Percentiles rank a stretch among this genome's conserved stretches.
phyloP scores from a whole-genome alignment of 1,140 invertebrate genomes.

The Cylas formicarius region DNA sequence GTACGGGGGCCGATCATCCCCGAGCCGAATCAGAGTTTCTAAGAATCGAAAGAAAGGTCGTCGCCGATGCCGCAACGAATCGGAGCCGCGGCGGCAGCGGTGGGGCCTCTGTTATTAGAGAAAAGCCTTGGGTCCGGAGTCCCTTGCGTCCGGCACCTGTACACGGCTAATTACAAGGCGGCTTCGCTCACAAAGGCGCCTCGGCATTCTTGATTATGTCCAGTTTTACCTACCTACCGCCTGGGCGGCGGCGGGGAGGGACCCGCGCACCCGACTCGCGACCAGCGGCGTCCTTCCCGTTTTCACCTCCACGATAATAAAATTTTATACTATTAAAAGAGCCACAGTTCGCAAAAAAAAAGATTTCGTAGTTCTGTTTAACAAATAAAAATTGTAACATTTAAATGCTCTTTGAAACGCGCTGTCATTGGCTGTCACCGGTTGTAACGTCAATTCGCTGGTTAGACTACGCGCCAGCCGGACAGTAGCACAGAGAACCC shows the following conservation, averaged over 20 bases:
- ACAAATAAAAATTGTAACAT: slow-evolving; percentile 2
- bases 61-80: slow-evolving; percentile 1
- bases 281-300: slow-evolving; percentile 10
- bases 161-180: slow-evolving; percentile 26
- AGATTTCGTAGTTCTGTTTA: too few relatives aligned
- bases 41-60: slow-evolving; percentile 10
- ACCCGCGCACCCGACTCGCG: background rate
- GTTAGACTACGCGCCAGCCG: too few relatives aligned
- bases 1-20: too few relatives aligned
- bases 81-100: background rate
- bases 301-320: slow-evolving; percentile 5
- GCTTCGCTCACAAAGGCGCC: slow-evolving; percentile 22
- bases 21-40: too few relatives aligned
- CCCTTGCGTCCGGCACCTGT: slow-evolving; percentile 23
- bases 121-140: slow-evolving; percentile 17
- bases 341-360: too few relatives aligned
- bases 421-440: too few relatives aligned
- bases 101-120: slow-evolving; percentile 1
- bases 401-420: too few relatives aligned
- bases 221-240: slow-evolving; percentile 25
- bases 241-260: background rate
- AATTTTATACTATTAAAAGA: too few relatives aligned
- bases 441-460: too few relatives aligned
- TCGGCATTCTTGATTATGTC: slow-evolving; percentile 25
- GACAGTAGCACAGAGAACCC: too few relatives aligned